These are phyloP conservation scores for Oreotrochilus melanogaster DNA, from an alignment of 2,113 vertebrate species.

Conservation along the genomic window DNA sequence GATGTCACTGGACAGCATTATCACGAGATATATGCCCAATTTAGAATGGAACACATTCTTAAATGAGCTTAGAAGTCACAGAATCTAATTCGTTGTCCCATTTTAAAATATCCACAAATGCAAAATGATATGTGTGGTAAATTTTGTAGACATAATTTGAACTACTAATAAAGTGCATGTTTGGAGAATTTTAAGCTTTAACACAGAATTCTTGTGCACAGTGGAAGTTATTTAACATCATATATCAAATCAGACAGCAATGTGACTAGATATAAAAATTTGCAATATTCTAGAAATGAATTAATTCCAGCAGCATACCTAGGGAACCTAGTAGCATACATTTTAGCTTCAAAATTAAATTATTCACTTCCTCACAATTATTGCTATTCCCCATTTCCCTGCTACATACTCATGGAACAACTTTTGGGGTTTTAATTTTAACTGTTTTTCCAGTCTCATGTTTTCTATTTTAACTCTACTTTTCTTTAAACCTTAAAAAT, in stretches of 20 bases:
- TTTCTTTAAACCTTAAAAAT: not conserved
- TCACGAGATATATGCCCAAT: not conserved
- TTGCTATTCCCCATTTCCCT: not conserved
- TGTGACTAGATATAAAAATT: conserved; percentile 6
- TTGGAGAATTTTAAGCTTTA: not conserved
- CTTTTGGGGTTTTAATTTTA: not conserved
- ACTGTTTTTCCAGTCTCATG: not conserved
- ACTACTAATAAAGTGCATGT: conserved; percentile 20
- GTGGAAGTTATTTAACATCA: not conserved
- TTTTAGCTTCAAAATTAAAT: conserved; percentile 5
- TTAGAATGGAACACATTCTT: not conserved
- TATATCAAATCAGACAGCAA: not conserved
- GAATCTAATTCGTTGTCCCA: not conserved
- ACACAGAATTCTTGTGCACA: not conserved
- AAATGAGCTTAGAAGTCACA: not conserved
- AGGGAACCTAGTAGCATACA: not conserved
- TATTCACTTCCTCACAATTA: conserved; percentile 8
- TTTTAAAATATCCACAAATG: not conserved
- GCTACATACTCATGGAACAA: not conserved
- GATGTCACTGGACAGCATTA: not conserved
- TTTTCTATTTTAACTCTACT: not conserved
- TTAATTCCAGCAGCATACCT: not conserved
- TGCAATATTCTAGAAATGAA: conserved; percentile 24
- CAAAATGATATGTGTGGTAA: not conserved
- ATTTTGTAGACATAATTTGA: not conserved